Conservation (phyloP, 2,113 vertebrate species). For the Brachyistius frenatus region DNA sequence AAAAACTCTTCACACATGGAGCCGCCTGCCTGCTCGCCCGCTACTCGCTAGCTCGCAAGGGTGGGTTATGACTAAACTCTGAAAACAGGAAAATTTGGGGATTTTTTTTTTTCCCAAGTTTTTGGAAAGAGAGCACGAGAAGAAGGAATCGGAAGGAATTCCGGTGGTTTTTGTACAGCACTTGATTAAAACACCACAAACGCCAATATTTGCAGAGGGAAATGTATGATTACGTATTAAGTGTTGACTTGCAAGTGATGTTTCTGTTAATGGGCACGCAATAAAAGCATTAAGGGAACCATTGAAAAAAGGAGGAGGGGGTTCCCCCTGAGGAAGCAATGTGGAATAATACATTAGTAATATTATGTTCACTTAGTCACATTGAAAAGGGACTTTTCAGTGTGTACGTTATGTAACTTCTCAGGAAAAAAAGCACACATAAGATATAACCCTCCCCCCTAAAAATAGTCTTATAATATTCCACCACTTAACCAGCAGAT, state of each 20-base stretch:
- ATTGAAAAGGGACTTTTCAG: constrained; percentile 68
- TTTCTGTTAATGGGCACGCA: constrained; percentile 76
- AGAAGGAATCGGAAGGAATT: constrained; percentile 78
- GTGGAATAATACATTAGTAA: constrained; percentile 73
- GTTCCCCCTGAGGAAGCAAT: constrained; percentile 63
- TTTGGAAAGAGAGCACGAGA: constrained; percentile 65
- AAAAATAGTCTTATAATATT: constrained; percentile 65
- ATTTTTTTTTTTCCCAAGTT: constrained; percentile 67
- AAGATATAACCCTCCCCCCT: constrained; percentile 23
- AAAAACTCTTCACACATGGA: constrained; percentile 79
- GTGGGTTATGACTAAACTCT: constrained; percentile 76
- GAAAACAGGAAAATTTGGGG: constrained; percentile 82
- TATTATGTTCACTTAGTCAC: constrained; percentile 58
- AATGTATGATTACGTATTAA: constrained; percentile 80
- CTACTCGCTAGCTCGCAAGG: constrained; percentile 61
- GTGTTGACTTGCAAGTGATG: constrained; percentile 76
- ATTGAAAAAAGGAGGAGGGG: constrained; percentile 49
- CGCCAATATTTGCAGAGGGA: constrained; percentile 76
- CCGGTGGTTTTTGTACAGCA: constrained; percentile 74
- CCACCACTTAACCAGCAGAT: constrained; percentile 64
- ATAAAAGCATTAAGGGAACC: constrained; percentile 73
- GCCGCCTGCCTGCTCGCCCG: constrained; percentile 58
- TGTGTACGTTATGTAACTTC: constrained; percentile 72
- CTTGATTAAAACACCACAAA: constrained; percentile 80
- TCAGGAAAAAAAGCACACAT: constrained; percentile 58